These are phyloP conservation scores for Falco berigora DNA, from an alignment of 2,797 vertebrate species.

Conservation along the genomic window DNA sequence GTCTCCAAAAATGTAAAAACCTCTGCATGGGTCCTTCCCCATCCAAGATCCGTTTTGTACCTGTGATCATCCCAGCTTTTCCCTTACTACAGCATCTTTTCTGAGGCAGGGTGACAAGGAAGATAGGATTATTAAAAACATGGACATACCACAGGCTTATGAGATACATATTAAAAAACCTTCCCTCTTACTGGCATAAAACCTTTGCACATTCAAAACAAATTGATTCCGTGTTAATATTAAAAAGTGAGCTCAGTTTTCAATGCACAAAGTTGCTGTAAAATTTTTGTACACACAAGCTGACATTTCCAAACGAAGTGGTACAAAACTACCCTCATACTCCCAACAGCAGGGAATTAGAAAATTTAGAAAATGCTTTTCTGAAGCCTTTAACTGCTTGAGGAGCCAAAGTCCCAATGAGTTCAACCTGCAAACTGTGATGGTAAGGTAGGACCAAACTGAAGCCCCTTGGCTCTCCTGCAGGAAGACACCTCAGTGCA, in stretches of 20 bases:
- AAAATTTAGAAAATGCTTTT: neutral
- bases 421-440: neutral
- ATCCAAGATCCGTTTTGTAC: neutral
- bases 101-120: neutral
- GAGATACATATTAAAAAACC: neutral
- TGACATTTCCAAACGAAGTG: neutral
- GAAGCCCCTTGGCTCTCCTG: neutral
- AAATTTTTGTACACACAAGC: neutral
- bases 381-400: neutral
- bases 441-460: neutral
- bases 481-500: neutral
- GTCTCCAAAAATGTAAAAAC: neutral
- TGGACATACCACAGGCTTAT: neutral
- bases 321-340: neutral
- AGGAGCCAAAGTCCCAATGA: neutral
- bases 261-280: neutral
- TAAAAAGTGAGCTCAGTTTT: neutral
- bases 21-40: neutral
- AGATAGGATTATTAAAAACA: neutral
- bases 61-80: neutral
- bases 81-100: neutral
- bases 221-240: constrained; percentile 29
- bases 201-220: constrained; percentile 33
- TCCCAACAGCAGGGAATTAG: neutral
- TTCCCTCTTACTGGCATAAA: constrained; percentile 5